Conservation (phyloP, 1,140 invertebrate species). For the Mesaphorura yosii region DNA sequence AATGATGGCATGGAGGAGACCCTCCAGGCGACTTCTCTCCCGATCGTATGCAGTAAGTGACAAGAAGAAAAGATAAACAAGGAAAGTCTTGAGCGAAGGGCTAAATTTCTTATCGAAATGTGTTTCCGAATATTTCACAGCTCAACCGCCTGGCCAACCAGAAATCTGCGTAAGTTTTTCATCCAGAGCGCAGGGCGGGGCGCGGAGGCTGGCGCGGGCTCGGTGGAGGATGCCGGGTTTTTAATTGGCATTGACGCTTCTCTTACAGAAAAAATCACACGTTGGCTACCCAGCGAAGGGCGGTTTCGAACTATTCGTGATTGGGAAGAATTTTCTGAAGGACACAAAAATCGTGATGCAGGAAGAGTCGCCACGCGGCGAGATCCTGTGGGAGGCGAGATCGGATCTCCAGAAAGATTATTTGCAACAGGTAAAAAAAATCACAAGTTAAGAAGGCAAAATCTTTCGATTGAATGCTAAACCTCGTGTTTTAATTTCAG, state of each 20-base stretch:
- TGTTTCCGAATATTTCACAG: too few relatives aligned
- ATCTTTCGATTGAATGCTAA: neutral
- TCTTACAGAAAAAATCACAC: conserved; percentile 84
- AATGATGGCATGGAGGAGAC: conserved; percentile 63
- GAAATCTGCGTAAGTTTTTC: too few relatives aligned
- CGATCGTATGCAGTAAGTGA: conserved; percentile 89
- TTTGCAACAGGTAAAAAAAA: conserved; percentile 54
- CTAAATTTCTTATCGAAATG: too few relatives aligned
- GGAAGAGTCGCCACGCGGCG: conserved; percentile 44
- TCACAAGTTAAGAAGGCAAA: neutral
- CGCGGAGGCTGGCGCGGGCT: too few relatives aligned
- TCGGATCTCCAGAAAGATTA: conserved; percentile 71
- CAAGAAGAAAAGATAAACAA: too few relatives aligned
- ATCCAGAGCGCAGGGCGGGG: too few relatives aligned
- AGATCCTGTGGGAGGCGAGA: conserved; percentile 58
- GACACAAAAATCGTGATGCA: conserved; percentile 82
- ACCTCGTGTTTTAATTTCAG: conserved; percentile 42
- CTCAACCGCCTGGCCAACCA: conserved; percentile 87
- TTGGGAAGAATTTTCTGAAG: conserved; percentile 94
- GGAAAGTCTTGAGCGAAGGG: neutral
- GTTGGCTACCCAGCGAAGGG: conserved; percentile 64
- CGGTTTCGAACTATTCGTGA: conserved; percentile 80
- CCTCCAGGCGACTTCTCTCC: conserved; percentile 82
- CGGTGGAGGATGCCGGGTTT: too few relatives aligned
- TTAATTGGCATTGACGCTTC: too few relatives aligned